Evolutionary conservation across 2,113 vertebrate genomes (phyloP).

Genomic region (Podocnemis expansa): DNA sequence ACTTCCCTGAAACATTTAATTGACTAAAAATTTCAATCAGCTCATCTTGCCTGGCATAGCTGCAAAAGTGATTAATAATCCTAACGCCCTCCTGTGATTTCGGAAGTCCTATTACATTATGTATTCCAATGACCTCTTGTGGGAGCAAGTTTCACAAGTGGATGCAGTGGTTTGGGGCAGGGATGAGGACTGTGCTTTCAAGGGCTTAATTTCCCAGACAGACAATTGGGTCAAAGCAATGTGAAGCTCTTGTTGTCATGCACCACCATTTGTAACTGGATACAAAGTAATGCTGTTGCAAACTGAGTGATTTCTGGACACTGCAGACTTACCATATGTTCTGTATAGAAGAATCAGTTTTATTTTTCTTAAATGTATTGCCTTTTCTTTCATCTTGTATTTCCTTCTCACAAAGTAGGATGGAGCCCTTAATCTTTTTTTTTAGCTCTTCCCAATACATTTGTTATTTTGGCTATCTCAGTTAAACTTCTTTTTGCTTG

Average conservation of each 20-base stretch:
- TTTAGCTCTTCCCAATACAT: neutral
- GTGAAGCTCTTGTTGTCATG: neutral
- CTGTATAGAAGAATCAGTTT: neutral
- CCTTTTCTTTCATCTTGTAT: neutral
- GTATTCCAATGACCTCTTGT: neutral
- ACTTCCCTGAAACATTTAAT: neutral
- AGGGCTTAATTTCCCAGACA: neutral
- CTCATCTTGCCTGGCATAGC: neutral
- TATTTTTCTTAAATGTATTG: neutral
- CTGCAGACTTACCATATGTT: neutral
- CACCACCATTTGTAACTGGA: neutral
- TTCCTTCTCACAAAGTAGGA: constrained; percentile 8
- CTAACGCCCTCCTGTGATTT: neutral
- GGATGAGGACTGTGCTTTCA: neutral
- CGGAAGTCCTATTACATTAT: neutral
- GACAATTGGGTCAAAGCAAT: neutral
- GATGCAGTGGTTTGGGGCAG: neutral
- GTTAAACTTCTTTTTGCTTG: constrained; percentile 45
- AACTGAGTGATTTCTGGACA: neutral
- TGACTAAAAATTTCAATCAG: neutral
- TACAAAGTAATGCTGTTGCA: neutral
- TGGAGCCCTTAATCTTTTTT: constrained; percentile 21
- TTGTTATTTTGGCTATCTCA: constrained; percentile 9
- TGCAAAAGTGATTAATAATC: neutral
- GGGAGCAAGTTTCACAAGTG: neutral